phyloP scores from a whole-genome alignment of 2,113 vertebrate genomes.

The Sprattus sprattus region DNA sequence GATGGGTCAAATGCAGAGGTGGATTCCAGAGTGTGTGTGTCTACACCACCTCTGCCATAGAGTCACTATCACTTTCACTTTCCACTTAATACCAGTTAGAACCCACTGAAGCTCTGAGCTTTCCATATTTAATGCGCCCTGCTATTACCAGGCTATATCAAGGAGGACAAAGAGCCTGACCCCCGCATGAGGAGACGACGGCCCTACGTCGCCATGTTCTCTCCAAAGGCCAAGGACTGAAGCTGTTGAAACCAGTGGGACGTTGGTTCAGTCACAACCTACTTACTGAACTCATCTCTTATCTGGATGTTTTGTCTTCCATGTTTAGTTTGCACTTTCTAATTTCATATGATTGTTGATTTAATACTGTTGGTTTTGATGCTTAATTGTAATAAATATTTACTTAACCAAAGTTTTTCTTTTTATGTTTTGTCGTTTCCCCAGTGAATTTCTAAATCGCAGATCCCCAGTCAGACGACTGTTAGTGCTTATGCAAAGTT shows the following conservation, averaged over 20 bases:
- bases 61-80: too few species aligned
- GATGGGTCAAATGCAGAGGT: too few species aligned
- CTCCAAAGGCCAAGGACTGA: constrained; percentile 80
- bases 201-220: constrained; percentile 85
- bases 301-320: background rate
- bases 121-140: background rate
- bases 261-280: background rate
- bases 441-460: background rate
- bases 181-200: constrained; percentile 80
- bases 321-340: background rate
- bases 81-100: background rate
- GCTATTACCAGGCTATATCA: constrained; percentile 84
- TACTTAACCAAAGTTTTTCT: background rate
- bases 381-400: constrained; percentile 6
- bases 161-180: constrained; percentile 81
- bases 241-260: constrained; percentile 59
- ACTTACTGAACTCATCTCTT: background rate
- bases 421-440: too few species aligned
- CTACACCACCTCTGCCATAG: too few species aligned
- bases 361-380: background rate
- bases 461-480: too few species aligned
- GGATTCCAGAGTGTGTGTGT: too few species aligned
- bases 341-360: background rate
- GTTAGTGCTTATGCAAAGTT: too few species aligned
- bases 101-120: background rate